Evolutionary conservation across 2,797 vertebrate species (phyloP).

Genomic region (Sarcophilus harrisii): DNA sequence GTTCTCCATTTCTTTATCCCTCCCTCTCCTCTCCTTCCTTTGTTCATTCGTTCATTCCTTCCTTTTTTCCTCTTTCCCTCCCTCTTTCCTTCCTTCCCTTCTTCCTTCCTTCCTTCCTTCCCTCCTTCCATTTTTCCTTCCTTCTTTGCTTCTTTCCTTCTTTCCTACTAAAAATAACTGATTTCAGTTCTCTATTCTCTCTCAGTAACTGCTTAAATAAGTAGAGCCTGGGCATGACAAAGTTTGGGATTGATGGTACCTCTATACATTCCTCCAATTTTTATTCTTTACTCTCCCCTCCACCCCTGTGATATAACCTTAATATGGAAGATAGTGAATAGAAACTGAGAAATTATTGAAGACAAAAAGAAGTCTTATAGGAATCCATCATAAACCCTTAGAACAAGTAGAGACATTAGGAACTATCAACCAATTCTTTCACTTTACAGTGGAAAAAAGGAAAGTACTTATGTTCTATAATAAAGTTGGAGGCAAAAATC

Average conservation of each 20-base stretch:
- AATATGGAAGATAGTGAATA: not conserved
- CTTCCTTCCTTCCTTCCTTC: no score
- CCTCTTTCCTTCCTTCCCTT: no score
- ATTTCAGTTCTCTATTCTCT: not conserved
- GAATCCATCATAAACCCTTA: not conserved
- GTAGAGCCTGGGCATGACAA: not conserved
- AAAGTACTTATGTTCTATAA: not conserved
- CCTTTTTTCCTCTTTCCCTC: no score
- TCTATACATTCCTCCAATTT: not conserved
- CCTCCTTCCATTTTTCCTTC: not conserved
- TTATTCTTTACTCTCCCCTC: not conserved
- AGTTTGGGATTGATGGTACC: slow-evolving; percentile 17
- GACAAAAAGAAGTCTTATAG: not conserved
- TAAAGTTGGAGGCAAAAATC: not conserved
- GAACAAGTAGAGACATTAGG: not conserved
- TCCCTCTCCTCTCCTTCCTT: no score
- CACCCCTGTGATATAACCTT: not conserved
- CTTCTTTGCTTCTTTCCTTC: no score
- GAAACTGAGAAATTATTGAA: not conserved
- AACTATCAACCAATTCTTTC: not conserved
- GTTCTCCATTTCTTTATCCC: no score
- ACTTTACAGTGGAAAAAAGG: not conserved
- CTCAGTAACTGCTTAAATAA: not conserved
- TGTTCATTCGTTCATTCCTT: no score
- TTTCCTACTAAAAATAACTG: not conserved